phyloP scores from a whole-genome alignment of 2,888 invertebrate genomes.

The Branchellion lobata region DNA sequence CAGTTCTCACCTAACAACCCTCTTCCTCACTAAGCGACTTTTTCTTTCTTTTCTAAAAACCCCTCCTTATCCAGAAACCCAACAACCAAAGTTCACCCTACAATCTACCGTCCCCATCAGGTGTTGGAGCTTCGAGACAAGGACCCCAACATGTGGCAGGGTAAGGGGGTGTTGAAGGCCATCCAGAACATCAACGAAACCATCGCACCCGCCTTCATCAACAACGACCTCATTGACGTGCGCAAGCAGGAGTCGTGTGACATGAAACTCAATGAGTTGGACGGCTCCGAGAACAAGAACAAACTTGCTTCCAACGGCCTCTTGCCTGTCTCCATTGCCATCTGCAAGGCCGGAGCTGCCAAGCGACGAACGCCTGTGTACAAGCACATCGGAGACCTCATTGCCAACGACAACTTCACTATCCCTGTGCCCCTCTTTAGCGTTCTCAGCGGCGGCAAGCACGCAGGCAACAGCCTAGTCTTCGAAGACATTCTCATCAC shows the following conservation, averaged over 20 bases:
- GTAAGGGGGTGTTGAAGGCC: conserved; percentile 91
- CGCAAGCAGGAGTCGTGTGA: conserved; percentile 83
- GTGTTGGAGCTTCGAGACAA: conserved; percentile 94
- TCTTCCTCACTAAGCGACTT: no score
- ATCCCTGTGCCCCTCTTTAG: conserved; percentile 36
- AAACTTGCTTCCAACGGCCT: conserved; percentile 61
- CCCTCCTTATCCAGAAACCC: no score
- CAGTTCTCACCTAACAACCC: no score
- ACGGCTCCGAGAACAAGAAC: conserved; percentile 92
- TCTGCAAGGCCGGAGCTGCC: conserved; percentile 95
- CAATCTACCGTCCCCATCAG: no score
- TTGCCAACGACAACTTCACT: conserved; percentile 60
- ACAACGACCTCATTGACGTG: conserved; percentile 70
- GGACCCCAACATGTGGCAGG: conserved; percentile 83
- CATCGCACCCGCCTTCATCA: conserved; percentile 65
- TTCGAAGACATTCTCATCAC: conserved; percentile 89
- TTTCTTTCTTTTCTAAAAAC: no score
- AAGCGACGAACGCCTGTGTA: conserved; percentile 67
- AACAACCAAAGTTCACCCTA: no score
- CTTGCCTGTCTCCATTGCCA: conserved; percentile 91
- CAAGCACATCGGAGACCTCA: conserved; percentile 88
- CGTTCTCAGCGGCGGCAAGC: conserved; percentile 38
- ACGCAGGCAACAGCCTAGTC: conserved; percentile 66
- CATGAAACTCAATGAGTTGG: conserved; percentile 79
- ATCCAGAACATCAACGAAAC: conserved; percentile 81